Base-by-base conservation (phyloP, 2,888 invertebrate genomes). In the Pediacus dermestoides region DNA sequence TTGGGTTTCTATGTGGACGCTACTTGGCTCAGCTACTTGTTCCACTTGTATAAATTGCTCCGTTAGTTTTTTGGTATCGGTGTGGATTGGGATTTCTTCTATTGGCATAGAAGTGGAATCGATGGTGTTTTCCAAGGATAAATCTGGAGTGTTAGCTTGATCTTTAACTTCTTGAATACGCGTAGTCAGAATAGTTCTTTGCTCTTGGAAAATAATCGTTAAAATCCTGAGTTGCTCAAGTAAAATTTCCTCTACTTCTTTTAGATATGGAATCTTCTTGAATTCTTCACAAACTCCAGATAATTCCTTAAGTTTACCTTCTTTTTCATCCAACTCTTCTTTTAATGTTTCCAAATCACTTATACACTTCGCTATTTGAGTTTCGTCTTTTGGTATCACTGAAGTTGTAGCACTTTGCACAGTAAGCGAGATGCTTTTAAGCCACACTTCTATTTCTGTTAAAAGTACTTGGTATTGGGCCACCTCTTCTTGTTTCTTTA, bases 91-190 rank as follows among this genome's bases (percentile, higher is more conserved):
- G 11, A 74, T 73, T 55, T 81, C 75, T 66, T 84, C 82, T 63
- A 82, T 81, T 1, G 83, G 82, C 80, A 84, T 82, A 35, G 82
- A 81, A 11, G 55, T 45, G 0, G 83, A 82, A 64, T 82, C 82
- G 30, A 84, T 75, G 3, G 83, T 83, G 52, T 78, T 78, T 18
- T 76, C 77, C 54, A 76, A 70, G 1, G 63, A 64, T 13, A 77
- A 74, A 37, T 77, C 75, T 3, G 60, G 57, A 55, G 53, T 39
- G 54, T 57, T 42, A 58, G 61, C 39, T 39, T 48, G 42, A 58
- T 67, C 43, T 41, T 57, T 49, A n/a, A 61, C 36, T 37, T 64
- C 54, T 48, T 75, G 75, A 61, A 82, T 76, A 60, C 77, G 78
- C 46, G 73, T 71, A 52, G 72, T 75, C 63, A 82, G 76, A 60